These are phyloP conservation scores for Tromatobia lineatoria DNA, from an alignment of 2,888 invertebrate species.

Conservation along the genomic window DNA sequence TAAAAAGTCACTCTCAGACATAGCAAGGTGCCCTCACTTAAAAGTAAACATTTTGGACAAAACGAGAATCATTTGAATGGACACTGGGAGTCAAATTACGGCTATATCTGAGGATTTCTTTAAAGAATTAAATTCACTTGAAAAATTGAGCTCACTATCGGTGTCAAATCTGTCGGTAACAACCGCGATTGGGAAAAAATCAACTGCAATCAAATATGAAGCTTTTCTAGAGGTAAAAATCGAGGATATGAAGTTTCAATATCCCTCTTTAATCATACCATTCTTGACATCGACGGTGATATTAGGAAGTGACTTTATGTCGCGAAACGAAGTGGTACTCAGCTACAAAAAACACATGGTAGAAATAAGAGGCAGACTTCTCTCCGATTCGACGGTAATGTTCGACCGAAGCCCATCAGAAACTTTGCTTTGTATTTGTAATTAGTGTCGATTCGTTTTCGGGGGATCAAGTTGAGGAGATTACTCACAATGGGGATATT, in stretches of 20 bases:
- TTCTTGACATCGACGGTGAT: conserved; percentile 6
- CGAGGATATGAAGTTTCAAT: background rate
- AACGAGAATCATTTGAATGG: background rate
- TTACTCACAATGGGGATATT: background rate
- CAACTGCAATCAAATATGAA: background rate
- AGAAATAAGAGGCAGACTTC: conserved; percentile 10
- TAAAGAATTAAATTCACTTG: conserved; percentile 7
- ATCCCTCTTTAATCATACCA: conserved; percentile 19
- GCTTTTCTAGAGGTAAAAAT: conserved; percentile 1
- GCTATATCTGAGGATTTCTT: conserved; percentile 48
- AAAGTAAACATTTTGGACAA: background rate
- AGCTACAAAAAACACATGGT: conserved; percentile 32
- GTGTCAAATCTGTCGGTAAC: conserved; percentile 29
- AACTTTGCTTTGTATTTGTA: background rate
- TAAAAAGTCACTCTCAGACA: background rate
- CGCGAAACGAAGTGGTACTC: conserved; percentile 14
- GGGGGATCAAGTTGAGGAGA: background rate
- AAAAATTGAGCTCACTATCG: conserved; percentile 1
- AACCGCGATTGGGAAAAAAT: conserved; percentile 1
- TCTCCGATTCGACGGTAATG: background rate
- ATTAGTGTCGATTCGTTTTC: background rate
- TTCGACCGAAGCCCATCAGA: conserved; percentile 9
- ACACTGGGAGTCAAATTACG: conserved; percentile 53
- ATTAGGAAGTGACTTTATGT: conserved; percentile 28
- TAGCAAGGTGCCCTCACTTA: conserved; percentile 8